Evolutionary conservation across 2,113 vertebrate species (phyloP), one percentile per base, ranked within the genome.

Genomic region (Cyprinus carpio): DNA sequence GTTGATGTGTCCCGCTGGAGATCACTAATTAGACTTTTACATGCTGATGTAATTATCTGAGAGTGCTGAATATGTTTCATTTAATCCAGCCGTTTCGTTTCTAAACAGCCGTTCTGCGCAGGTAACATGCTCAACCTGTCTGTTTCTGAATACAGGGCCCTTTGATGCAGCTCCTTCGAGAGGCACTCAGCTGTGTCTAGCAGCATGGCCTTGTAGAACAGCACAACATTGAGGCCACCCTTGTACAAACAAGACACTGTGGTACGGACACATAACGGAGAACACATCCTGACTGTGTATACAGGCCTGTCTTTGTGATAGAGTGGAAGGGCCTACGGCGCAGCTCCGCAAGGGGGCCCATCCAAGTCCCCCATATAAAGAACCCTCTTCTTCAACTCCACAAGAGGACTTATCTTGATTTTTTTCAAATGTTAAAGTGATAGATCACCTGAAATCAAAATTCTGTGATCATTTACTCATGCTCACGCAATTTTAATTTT

Each of bases 11-110:
- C 94, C 93, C 94, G 89, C 87, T 90, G 93, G 94, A 95, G 94
- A 92, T 91, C 91, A 94, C 86, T 94, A 95, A 96, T 96, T 96
- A 95, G 89, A 89, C 93, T 95, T 95, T 94, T 94, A 94, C 91
- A 91, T 93, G 93, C 93, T 95, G 88, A 92, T 93, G 88, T 95
- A 95, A 95, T 96, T 95, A 96, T 84, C 88, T 90, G 85, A 85
- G 80, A 81, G 89, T 62, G 51, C 85, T 71, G 84, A 89, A 88
- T 85, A 87, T 85, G 82, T 91, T 89, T 91, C 87, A 90, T 91
- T 91, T 89, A 89, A 87, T 83, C 64, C 76, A 20, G 83, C 72
- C 87, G 85, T 86, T 84, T 85, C 77, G 71, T 84, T 89, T 88
- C 81, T 81, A 87, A 90, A 85, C 40, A 69, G 72, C 49, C 65